phyloP scores from a whole-genome alignment of 1,140 invertebrate genomes.

The Brachionus calyciflorus region DNA sequence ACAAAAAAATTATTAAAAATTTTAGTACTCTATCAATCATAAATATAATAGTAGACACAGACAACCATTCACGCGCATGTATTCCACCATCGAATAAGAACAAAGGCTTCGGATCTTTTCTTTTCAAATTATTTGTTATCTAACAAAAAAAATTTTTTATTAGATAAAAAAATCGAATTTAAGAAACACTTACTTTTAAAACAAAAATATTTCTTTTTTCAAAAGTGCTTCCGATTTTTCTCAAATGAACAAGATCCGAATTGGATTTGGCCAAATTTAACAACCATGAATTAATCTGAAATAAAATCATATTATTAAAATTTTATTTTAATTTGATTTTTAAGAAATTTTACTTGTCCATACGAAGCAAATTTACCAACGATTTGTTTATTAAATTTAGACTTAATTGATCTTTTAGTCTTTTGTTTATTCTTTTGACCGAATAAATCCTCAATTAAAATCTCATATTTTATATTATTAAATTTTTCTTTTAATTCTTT shows the following conservation, averaged over 20 bases:
- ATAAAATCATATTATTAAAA: neutral
- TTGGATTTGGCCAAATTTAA: neutral
- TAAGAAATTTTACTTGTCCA: constrained; percentile 2
- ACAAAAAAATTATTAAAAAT: neutral
- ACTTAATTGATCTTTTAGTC: neutral
- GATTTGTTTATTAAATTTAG: no score
- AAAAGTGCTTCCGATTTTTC: neutral
- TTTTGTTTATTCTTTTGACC: neutral
- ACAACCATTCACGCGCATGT: constrained; percentile 41
- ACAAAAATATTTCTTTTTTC: neutral
- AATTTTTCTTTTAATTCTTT: neutral
- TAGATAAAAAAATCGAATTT: neutral
- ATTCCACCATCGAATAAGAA: constrained; percentile 44
- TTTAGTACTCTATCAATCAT: constrained; percentile 17
- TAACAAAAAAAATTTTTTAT: neutral
- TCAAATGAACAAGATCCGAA: neutral
- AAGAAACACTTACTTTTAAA: neutral
- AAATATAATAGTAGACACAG: constrained; percentile 1
- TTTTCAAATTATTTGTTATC: neutral
- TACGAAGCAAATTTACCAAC: constrained; percentile 25
- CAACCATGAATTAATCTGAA: constrained; percentile 7
- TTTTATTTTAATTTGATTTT: neutral
- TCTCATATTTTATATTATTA: neutral
- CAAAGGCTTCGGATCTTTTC: neutral
- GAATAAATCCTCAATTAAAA: neutral